Percentiles rank a stretch among this genome's conserved stretches.
phyloP scores from a whole-genome alignment of 2,797 vertebrate genomes.

The Megaceryle alcyon region DNA sequence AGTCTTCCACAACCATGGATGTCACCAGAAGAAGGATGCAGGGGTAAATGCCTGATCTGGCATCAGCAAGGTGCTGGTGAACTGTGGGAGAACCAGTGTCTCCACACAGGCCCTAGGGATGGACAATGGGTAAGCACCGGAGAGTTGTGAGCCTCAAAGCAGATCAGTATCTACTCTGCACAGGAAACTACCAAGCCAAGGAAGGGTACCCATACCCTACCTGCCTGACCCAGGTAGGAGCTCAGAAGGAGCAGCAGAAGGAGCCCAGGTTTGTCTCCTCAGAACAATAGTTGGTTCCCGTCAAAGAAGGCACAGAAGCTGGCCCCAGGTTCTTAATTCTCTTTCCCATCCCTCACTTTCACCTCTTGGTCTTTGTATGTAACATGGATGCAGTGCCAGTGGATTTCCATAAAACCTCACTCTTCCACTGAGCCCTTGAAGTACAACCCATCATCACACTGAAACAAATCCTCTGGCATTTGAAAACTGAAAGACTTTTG shows the following conservation, averaged over 20 bases:
- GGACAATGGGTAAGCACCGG: not conserved
- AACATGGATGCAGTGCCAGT: not conserved
- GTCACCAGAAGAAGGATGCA: not conserved
- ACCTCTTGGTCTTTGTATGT: not conserved
- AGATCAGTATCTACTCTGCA: not conserved
- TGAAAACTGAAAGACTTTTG: not conserved
- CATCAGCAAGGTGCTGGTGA: not conserved
- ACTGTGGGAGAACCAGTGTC: not conserved
- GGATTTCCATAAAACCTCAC: not conserved
- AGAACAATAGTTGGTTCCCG: not conserved
- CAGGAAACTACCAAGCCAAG: not conserved
- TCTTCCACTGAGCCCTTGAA: not conserved
- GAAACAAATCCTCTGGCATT: not conserved
- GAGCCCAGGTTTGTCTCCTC: not conserved
- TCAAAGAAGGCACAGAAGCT: not conserved
- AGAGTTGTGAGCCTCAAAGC: not conserved
- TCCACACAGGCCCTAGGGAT: not conserved
- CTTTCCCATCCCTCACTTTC: not conserved
- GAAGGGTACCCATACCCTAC: not conserved
- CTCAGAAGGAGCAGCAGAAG: not conserved
- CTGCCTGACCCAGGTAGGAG: not conserved
- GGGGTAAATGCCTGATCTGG: not conserved
- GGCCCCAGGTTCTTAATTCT: not conserved
- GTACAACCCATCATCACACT: not conserved
- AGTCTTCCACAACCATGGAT: not conserved